These are phyloP conservation scores for Platanista minor DNA, from an alignment of 2,113 vertebrate genomes.

Conservation along the genomic window DNA sequence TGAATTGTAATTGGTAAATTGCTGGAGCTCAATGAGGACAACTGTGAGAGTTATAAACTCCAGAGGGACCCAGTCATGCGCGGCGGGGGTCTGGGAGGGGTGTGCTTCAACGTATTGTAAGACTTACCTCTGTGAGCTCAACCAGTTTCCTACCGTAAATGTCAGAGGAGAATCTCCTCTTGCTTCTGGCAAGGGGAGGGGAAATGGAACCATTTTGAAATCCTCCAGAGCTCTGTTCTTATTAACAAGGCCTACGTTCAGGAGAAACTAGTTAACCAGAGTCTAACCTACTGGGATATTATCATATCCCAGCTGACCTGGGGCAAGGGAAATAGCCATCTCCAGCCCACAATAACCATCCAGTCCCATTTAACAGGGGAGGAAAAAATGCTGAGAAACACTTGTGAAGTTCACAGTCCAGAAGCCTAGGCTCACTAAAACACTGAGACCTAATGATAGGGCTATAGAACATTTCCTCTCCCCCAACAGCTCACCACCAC, in stretches of 20 bases:
- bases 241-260: neutral
- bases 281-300: neutral
- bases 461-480: neutral
- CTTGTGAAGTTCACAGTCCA: neutral
- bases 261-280: neutral
- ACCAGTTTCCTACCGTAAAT: neutral
- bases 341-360: neutral
- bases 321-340: neutral
- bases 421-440: neutral
- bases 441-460: neutral
- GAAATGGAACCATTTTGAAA: neutral
- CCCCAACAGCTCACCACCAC: neutral
- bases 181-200: neutral
- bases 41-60: neutral
- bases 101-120: neutral
- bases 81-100: too few relatives aligned
- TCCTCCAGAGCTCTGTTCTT: neutral
- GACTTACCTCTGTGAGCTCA: neutral
- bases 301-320: neutral
- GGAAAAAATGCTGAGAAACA: neutral
- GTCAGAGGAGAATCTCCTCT: neutral
- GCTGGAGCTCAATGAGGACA: neutral
- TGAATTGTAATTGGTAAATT: neutral
- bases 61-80: neutral
- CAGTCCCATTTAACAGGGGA: neutral